A percentile compares a stretch with the other conserved stretches of the same genome.
phyloP scores from a whole-genome alignment of 2,888 invertebrate species.

The Dolichopus griseipennis region DNA sequence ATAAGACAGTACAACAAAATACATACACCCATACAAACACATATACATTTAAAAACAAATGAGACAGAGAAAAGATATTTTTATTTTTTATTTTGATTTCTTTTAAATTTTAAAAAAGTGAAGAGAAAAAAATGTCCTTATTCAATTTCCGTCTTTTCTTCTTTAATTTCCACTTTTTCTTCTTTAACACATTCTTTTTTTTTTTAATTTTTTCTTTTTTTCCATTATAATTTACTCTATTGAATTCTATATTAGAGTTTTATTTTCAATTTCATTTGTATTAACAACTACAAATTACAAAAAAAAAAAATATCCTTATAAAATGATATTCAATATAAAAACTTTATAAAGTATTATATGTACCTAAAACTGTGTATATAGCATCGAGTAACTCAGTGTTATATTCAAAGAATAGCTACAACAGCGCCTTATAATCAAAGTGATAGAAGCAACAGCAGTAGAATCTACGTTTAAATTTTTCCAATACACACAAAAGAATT shows the following conservation, averaged over 20 bases:
- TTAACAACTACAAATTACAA: neutral
- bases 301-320: neutral
- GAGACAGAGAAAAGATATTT: too few relatives aligned
- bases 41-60: too few relatives aligned
- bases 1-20: too few relatives aligned
- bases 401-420: too few relatives aligned
- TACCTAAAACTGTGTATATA: too few relatives aligned
- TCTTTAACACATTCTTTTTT: neutral
- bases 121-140: neutral
- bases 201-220: neutral
- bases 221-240: neutral
- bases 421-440: too few relatives aligned
- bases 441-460: too few relatives aligned
- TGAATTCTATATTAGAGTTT: neutral
- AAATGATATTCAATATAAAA: neutral
- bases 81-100: too few relatives aligned
- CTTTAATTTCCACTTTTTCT: neutral
- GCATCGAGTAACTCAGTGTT: neutral
- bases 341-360: too few relatives aligned
- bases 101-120: too few relatives aligned
- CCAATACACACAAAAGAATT: neutral
- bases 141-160: conserved; percentile 1
- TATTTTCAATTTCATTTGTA: neutral
- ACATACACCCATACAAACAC: too few relatives aligned
- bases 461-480: neutral